These are phyloP conservation scores for Ptyas mucosa DNA, from an alignment of 2,113 vertebrate species.

Conservation along the genomic window DNA sequence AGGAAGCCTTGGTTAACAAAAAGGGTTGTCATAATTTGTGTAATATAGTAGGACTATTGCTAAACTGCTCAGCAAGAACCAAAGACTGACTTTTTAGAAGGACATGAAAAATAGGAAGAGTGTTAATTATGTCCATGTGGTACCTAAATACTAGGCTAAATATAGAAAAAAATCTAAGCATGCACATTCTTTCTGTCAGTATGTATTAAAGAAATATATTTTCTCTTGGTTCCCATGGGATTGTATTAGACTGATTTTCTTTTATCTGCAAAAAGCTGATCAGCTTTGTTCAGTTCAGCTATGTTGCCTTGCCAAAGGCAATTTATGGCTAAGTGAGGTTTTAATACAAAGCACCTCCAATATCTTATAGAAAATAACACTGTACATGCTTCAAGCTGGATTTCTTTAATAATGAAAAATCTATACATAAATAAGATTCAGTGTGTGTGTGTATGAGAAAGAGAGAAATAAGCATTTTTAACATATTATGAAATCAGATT, in stretches of 20 bases:
- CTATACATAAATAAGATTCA: background rate
- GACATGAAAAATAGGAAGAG: background rate
- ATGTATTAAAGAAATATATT: background rate
- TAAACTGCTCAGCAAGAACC: background rate
- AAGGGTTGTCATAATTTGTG: conserved; percentile 12
- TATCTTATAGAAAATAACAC: background rate
- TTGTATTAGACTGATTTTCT: background rate
- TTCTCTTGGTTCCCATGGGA: background rate
- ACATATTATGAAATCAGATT: background rate
- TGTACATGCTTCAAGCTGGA: background rate
- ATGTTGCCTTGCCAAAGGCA: background rate
- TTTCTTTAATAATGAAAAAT: background rate
- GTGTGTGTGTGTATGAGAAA: background rate
- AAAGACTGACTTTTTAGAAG: conserved; percentile 7
- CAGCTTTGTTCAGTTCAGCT: background rate
- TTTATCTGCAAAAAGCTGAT: background rate
- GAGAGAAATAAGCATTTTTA: background rate
- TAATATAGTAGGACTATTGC: background rate
- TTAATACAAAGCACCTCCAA: background rate
- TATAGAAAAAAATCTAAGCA: background rate
- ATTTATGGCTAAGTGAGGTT: background rate
- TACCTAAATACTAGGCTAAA: background rate
- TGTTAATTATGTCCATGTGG: background rate
- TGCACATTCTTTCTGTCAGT: background rate
- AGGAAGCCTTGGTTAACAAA: background rate